phyloP scores from a whole-genome alignment of 1,140 invertebrate species.

The Zeugodacus cucurbitae region DNA sequence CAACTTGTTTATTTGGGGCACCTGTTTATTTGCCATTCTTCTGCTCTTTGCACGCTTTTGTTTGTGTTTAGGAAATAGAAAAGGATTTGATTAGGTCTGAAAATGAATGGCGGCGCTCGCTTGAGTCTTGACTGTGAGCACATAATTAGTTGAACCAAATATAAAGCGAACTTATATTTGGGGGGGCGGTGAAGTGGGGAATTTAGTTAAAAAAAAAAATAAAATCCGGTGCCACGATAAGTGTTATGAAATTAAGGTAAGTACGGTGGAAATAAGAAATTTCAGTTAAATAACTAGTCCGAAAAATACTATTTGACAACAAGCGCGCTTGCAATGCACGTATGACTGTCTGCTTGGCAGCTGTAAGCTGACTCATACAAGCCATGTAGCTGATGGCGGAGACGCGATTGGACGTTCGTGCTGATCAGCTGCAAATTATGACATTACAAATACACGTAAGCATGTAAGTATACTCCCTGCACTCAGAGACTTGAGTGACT shows the following conservation, averaged over 20 bases:
- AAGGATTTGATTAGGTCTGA: background rate
- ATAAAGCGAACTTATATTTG: background rate
- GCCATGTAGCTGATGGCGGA: background rate
- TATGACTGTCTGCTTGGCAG: background rate
- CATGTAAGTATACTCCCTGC: background rate
- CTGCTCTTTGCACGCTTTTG: background rate
- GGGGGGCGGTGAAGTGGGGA: background rate
- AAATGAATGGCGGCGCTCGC: background rate
- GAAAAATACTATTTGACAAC: no score
- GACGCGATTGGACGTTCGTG: background rate
- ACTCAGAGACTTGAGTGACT: background rate
- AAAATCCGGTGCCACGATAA: background rate
- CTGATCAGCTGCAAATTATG: conserved; percentile 20
- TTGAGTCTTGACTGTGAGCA: background rate
- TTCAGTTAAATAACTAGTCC: no score
- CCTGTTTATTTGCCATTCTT: background rate
- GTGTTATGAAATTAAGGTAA: background rate
- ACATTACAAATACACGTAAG: background rate
- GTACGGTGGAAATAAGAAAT: no score
- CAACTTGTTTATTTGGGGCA: background rate
- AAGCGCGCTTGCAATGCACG: background rate
- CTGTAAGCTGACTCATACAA: conserved; percentile 3
- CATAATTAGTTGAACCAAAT: background rate
- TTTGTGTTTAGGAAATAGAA: conserved; percentile 16
- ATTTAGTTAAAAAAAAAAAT: background rate